Percentiles rank a stretch among this genome's conserved stretches.
phyloP scores from a whole-genome alignment of 2,113 vertebrate genomes.

The Eublepharis macularius region DNA sequence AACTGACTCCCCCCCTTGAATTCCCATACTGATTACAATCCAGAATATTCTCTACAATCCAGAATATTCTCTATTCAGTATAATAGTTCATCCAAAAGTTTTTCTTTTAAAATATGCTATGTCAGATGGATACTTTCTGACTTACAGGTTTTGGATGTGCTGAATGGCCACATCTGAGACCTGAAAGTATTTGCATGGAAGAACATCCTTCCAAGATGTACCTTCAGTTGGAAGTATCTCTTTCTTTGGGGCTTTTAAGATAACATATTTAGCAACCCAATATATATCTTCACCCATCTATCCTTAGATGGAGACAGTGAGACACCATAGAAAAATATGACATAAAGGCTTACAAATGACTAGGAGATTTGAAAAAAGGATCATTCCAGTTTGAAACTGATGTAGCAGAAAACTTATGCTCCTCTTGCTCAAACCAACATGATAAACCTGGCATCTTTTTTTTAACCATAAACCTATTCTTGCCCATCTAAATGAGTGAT shows the following conservation, averaged over 20 bases:
- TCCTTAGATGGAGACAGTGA: slow-evolving; percentile 10
- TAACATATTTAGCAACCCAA: background rate
- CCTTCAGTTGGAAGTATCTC: background rate
- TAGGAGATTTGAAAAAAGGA: background rate
- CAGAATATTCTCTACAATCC: too few relatives aligned
- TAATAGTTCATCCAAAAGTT: too few relatives aligned
- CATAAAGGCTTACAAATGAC: background rate
- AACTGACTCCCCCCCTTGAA: too few relatives aligned
- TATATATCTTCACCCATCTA: background rate
- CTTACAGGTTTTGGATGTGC: too few relatives aligned
- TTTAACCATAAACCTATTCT: background rate
- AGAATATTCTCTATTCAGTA: too few relatives aligned
- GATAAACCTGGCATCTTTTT: background rate
- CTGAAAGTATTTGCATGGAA: background rate
- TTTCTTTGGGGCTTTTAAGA: background rate
- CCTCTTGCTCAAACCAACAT: background rate
- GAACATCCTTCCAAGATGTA: background rate
- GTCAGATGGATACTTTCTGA: too few relatives aligned
- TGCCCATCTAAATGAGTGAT: background rate
- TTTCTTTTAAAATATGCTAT: too few relatives aligned
- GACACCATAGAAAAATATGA: slow-evolving; percentile 16
- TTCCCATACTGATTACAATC: too few relatives aligned
- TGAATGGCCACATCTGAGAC: too few relatives aligned
- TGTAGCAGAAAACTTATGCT: background rate
- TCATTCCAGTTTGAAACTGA: background rate